Evolutionary conservation across 2,113 vertebrate genomes (phyloP).

Genomic region (Macquaria australasica): DNA sequence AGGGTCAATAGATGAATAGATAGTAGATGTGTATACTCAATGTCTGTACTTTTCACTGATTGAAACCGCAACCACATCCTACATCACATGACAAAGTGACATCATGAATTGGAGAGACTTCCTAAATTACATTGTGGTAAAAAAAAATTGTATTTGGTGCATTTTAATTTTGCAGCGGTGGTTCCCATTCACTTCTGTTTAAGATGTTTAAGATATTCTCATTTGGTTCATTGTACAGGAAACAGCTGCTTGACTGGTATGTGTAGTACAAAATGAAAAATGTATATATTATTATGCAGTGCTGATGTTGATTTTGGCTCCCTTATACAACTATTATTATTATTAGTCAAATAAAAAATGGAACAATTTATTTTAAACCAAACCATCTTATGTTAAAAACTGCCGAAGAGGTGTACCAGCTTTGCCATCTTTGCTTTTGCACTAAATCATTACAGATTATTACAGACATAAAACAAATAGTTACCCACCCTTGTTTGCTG

Average conservation of each 20-base stretch:
- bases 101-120: not conserved
- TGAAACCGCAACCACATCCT: not conserved
- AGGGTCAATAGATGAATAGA: not conserved
- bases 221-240: not conserved
- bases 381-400: not conserved
- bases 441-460: not conserved
- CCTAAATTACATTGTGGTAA: not conserved
- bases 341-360: not conserved
- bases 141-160: no score
- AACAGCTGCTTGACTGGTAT: not conserved
- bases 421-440: not conserved
- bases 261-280: not conserved
- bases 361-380: not conserved
- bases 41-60: not conserved
- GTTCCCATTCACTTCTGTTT: not conserved
- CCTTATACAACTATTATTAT: not conserved
- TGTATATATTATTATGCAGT: not conserved
- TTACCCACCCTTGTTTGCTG: slow-evolving; percentile 48
- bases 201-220: not conserved
- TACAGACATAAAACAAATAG: slow-evolving; percentile 29
- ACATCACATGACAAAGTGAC: not conserved
- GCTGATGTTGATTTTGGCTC: not conserved
- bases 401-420: not conserved
- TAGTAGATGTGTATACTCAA: not conserved
- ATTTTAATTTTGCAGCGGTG: no score